phyloP scores from a whole-genome alignment of 2,888 invertebrate genomes.

The Entomobrya proxima region DNA sequence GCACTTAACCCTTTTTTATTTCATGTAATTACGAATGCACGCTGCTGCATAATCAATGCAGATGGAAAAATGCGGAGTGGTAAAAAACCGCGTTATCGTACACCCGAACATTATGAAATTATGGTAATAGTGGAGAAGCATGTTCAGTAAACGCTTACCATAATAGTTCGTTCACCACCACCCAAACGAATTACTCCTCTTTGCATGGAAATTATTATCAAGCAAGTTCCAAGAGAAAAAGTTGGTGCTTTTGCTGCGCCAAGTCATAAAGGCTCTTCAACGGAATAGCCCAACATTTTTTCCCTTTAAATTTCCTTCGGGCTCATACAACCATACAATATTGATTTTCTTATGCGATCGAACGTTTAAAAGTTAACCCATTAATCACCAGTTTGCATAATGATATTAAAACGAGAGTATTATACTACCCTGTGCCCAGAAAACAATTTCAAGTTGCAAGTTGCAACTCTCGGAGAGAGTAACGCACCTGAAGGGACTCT shows the following conservation, averaged over 20 bases:
- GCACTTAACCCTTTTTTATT: constrained; percentile 64
- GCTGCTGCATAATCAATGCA: constrained; percentile 44
- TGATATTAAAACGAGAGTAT: constrained; percentile 23
- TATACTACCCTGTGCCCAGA: background rate
- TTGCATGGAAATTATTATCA: background rate
- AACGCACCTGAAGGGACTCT: constrained; percentile 51
- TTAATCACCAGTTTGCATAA: constrained; percentile 46
- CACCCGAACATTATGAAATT: constrained; percentile 47
- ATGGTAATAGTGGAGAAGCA: constrained; percentile 13
- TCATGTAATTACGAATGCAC: constrained; percentile 54
- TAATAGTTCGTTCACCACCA: background rate
- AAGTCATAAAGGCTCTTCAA: too few species aligned
- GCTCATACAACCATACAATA: background rate
- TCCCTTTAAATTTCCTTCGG: constrained; percentile 17
- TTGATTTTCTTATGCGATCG: constrained; percentile 12
- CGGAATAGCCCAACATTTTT: too few species aligned
- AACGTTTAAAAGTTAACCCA: constrained; percentile 1
- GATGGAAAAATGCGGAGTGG: background rate
- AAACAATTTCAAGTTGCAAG: background rate
- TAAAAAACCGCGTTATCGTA: constrained; percentile 15
- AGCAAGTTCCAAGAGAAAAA: too few species aligned
- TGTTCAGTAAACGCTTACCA: too few species aligned
- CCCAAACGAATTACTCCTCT: background rate
- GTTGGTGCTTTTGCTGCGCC: too few species aligned
- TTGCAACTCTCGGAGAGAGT: background rate